A percentile compares a stretch with the other conserved stretches of the same genome.
phyloP scores from a whole-genome alignment of 1,140 invertebrate genomes.

The Drosophila pectinifera region DNA sequence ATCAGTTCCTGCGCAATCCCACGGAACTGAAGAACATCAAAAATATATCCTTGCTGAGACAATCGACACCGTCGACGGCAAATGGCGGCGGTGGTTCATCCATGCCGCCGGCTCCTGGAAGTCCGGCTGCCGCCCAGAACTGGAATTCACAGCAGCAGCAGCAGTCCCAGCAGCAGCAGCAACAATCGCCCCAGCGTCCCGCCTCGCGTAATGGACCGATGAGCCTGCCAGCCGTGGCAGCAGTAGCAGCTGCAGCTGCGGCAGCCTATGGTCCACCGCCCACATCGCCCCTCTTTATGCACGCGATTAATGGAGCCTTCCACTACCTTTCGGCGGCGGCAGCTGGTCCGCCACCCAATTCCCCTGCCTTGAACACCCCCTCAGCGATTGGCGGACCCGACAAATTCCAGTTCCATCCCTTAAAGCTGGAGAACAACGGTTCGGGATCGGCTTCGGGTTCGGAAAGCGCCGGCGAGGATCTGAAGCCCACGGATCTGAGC shows the following conservation, averaged over 20 bases:
- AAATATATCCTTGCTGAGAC: conserved; percentile 94
- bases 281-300: conserved; percentile 82
- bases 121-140: conserved; percentile 47
- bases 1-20: conserved; percentile 96
- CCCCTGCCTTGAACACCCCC: conserved; percentile 65
- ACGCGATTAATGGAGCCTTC: conserved; percentile 80
- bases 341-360: conserved; percentile 74
- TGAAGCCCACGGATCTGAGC: conserved; percentile 86
- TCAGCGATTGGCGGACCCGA: conserved; percentile 49
- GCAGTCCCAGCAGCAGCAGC: conserved; percentile 66
- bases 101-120: conserved; percentile 42
- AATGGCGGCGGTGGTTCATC: conserved; percentile 6
- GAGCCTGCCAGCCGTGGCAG: conserved; percentile 72
- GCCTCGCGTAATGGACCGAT: conserved; percentile 63
- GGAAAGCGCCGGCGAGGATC: conserved; percentile 80
- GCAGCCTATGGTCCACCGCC: conserved; percentile 83
- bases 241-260: conserved; percentile 75
- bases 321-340: conserved; percentile 78
- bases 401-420: conserved; percentile 78
- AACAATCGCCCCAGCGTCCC: conserved; percentile 63
- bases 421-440: conserved; percentile 74
- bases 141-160: conserved; percentile 53
- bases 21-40: conserved; percentile 96
- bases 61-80: conserved; percentile 86
- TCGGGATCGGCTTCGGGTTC: conserved; percentile 53